Base-by-base conservation (phyloP, 2,797 vertebrate genomes). In the Neosilurus mollespiculum region DNA sequence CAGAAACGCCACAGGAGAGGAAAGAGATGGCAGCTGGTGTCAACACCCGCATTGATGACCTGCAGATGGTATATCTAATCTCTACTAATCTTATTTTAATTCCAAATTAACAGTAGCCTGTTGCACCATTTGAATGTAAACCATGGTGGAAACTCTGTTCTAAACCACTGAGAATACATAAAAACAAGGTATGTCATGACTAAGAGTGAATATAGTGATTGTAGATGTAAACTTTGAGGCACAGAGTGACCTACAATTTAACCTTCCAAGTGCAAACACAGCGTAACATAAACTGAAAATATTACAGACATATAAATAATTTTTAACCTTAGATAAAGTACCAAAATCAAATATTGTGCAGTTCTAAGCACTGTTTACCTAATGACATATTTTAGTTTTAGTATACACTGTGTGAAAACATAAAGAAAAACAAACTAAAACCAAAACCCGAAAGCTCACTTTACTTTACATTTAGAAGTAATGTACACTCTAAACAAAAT, bases 21-120 rank as follows among this genome's bases (percentile, higher is more conserved):
- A 99, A 99, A 87, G 98, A 99, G 93, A 99, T 99, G 98, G 95
- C 97, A 88, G 96, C 97, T 34, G 98, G 98, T 80, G 97, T 99
- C 87, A 98, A 97, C 86, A 99, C 97, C 81, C 96, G 98, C 84
- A 99, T 99, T 18, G 98, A 99, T 22, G 98, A 99, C 90, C 96
- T 99, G 80, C 97, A 99, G 90, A 99, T 99, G 98, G 98, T 99
- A 94, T 0, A 85, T 24, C 22, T 53, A 58, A 80, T 59, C 9
- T 76, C 54, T 58, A 22, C 1, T 26, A 4, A 59, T 34, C 26
- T 7, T 53, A 26, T 53, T 64, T 61, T 77, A 9, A 61, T n/a
- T n/a, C 15, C 49, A 72, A 26, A 16, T 53, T 24, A 72, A 49
- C 3, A 51, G 15, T 15, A 30, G 65, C 8, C n/a, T 62, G 24